Conservation (phyloP, 2,888 invertebrate genomes). For the Drosophila kambysellisi region DNA sequence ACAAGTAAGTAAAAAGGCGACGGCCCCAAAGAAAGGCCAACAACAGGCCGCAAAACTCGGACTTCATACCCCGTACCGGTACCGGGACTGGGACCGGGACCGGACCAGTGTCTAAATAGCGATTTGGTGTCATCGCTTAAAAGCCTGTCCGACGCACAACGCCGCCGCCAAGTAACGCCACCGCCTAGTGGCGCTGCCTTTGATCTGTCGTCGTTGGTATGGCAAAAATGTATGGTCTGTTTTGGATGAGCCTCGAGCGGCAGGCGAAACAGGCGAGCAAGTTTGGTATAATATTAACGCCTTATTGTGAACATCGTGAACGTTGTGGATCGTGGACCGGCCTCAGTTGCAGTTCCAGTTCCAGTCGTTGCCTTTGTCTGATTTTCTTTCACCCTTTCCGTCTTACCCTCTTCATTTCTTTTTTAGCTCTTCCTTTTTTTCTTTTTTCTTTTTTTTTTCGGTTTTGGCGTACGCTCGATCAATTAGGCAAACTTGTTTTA, state of each 20-base stretch:
- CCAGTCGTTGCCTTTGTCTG: constrained; percentile 54
- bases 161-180: constrained; percentile 74
- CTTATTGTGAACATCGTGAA: constrained; percentile 51
- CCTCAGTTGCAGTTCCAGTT: constrained; percentile 54
- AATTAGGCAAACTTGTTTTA: constrained; percentile 85
- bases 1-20: constrained; percentile 57
- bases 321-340: constrained; percentile 16
- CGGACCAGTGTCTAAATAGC: constrained; percentile 83
- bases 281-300: constrained; percentile 71
- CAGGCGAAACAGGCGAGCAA: constrained; percentile 48
- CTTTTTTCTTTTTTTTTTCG: constrained; percentile 17
- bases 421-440: constrained; percentile 26
- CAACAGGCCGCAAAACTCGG: constrained; percentile 7
- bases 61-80: constrained; percentile 3
- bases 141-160: constrained; percentile 83
- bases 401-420: constrained; percentile 26
- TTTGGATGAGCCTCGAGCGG: constrained; percentile 27
- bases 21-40: constrained; percentile 35
- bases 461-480: constrained; percentile 84
- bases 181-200: constrained; percentile 74
- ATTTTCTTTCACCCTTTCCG: constrained; percentile 36
- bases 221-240: constrained; percentile 67
- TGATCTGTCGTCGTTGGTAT: constrained; percentile 72
- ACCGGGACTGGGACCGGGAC: constrained; percentile 34
- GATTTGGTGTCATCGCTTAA: constrained; percentile 85